Base-by-base conservation (phyloP, 2,888 invertebrate genomes). In the Itoplectis maculator region DNA sequence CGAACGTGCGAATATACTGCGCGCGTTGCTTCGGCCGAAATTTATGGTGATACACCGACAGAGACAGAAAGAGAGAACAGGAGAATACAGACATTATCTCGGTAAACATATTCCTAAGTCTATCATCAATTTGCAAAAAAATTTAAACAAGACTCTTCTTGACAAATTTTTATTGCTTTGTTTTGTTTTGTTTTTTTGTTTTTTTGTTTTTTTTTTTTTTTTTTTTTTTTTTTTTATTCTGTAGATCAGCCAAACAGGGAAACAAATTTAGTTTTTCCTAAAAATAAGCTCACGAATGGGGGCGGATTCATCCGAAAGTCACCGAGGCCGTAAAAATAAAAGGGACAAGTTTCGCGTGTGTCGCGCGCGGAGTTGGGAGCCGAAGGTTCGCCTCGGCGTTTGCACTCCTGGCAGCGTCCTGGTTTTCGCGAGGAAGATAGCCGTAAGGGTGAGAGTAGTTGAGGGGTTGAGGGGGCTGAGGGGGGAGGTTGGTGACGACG, bases 401-500 rank as follows among this genome's bases (percentile, higher is more conserved):
- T 75, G 75, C 63, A 79, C 54, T 82, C 59, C 51, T 68, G 79
- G 79, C 65, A 66, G 70, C 59, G 72, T 70, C 37, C 66, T 59
- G 63, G n/a, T 47, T 78, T 63, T 59, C 42, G 74, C 65, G 56
- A 65, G 59, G 13, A 79, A 70, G 79, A 78, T 74, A 76, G 65
- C 49, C 66, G 35, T 66, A 20, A 66, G 65, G 75, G 56, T 61
- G 65, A 54, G 63, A 29, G n/a, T n/a, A n/a, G n/a, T n/a, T n/a
- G n/a, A n/a, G n/a, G n/a, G n/a, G n/a, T n/a, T n/a, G n/a, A n/a
- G n/a, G n/a, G n/a, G n/a, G n/a, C n/a, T n/a, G n/a, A 63, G 79
- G 42, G 82, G 72, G 75, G 72, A 76, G 74, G 54, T 78, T 77
- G 79, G 79, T 80, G 77, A 74, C 73, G 82, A 79, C 73, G 82